Conservation (phyloP, 2,113 vertebrate species). For the Sus scrofa region T2T-Sscrofa CM000816.6:30523501-30524000, state of each 20-base stretch:
- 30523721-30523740: neutral
- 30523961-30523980: neutral
- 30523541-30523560: neutral
- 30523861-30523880: neutral
- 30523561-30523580: conserved; percentile 23
- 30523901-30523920: neutral
- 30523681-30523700: conserved; percentile 30
- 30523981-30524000: neutral
- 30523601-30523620: neutral
- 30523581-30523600: conserved; percentile 40
- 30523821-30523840: neutral
- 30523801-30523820: neutral
- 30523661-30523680: conserved; percentile 20
- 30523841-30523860: neutral
- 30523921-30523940: neutral
- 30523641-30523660: conserved; percentile 39
- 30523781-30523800: neutral
- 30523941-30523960: neutral
- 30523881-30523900: neutral
- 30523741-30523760: neutral
- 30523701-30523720: neutral
- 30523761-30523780: neutral
- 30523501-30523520: neutral
- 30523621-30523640: neutral
- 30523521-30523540: neutral